Evolutionary conservation across 2,113 vertebrate species (phyloP).

Genomic region (Ramphastos sulfuratus): DNA sequence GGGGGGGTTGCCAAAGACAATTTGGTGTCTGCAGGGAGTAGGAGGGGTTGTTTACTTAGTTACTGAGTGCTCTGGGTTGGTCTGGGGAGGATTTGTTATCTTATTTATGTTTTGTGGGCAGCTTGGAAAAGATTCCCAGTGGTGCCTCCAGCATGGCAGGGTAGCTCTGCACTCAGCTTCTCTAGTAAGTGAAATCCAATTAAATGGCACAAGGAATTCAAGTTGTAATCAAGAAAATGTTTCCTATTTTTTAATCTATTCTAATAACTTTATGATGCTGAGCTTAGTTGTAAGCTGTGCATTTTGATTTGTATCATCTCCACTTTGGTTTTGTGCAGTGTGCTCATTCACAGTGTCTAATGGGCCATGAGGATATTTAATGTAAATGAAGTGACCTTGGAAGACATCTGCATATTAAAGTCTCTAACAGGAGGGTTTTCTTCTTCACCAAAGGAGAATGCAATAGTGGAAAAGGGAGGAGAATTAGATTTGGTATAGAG

Average conservation of each 20-base stretch:
- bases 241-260: not conserved
- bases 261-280: not conserved
- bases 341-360: not conserved
- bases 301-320: not conserved
- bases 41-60: not conserved
- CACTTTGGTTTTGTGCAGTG: not conserved
- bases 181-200: not conserved
- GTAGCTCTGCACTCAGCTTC: not conserved
- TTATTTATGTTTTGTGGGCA: not conserved
- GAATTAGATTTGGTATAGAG: not conserved
- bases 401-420: not conserved
- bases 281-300: not conserved
- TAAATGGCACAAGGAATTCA: not conserved
- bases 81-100: not conserved
- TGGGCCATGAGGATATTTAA: not conserved
- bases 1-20: not conserved
- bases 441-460: not conserved
- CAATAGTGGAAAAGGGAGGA: not conserved
- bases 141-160: not conserved
- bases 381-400: not conserved
- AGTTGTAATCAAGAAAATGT: not conserved
- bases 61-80: not conserved
- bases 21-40: not conserved
- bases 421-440: not conserved
- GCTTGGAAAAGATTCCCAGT: not conserved